phyloP scores from a whole-genome alignment of 2,113 vertebrate genomes.

The Xiphophorus hellerii region DNA sequence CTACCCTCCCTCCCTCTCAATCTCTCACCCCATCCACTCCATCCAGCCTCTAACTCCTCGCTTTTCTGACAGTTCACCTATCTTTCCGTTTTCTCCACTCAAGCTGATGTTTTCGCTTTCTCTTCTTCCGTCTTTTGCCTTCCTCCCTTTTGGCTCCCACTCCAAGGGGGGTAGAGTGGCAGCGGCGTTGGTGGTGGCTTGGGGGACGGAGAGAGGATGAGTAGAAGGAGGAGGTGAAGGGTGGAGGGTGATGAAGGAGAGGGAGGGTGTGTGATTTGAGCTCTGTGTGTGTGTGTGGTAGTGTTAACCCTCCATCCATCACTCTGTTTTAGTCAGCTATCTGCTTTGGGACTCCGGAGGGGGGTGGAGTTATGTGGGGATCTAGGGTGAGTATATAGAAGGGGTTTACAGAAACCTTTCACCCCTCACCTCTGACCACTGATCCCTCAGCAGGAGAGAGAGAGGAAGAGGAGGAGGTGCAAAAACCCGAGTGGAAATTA shows the following conservation, averaged over 20 bases:
- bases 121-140: conserved; percentile 44
- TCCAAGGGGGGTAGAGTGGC: conserved; percentile 26
- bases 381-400: not conserved
- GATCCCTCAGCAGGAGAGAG: conserved; percentile 26
- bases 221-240: conserved; percentile 32
- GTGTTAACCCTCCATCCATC: conserved; percentile 72
- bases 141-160: conserved; percentile 46
- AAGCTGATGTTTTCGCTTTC: conserved; percentile 50
- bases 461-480: not conserved
- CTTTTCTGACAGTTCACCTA: conserved; percentile 54
- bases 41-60: conserved; percentile 39
- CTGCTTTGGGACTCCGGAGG: conserved; percentile 44
- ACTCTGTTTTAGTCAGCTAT: conserved; percentile 59
- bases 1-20: conserved; percentile 44
- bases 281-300: conserved; percentile 38
- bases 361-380: conserved; percentile 8
- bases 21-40: conserved; percentile 50
- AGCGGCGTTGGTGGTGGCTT: conserved; percentile 14
- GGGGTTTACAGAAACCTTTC: conserved; percentile 66
- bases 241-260: conserved; percentile 45
- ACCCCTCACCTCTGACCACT: conserved; percentile 63
- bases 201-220: not conserved
- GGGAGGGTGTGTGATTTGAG: conserved; percentile 45
- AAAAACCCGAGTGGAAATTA: conserved; percentile 50
- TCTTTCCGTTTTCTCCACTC: conserved; percentile 53